Base-by-base conservation (phyloP, 2,888 invertebrate species). In the Hemithea aestivaria region DNA sequence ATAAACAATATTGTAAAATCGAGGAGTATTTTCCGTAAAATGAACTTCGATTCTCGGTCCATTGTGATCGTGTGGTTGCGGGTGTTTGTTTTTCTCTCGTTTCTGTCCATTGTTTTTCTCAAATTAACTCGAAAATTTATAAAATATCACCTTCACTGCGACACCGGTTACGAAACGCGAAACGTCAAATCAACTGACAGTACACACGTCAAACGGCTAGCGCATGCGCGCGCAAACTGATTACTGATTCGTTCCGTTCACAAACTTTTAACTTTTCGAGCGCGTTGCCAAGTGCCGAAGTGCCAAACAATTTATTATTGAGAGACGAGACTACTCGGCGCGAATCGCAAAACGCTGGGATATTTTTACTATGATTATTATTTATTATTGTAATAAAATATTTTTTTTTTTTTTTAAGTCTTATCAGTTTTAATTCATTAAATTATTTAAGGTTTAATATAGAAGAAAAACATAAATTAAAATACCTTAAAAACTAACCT, bases 1-100 rank as follows among this genome's bases (percentile, higher is more conserved):
- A 91, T 88, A 63, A 91, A 87, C 43, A 93, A 66, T 58, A 93
- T 90, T 42, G 88, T 59, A 59, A 92, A 84, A 85, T 94, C 94
- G 68, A 92, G 75, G 51, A 90, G 66, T 55, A 93, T 88, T 83
- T 93, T 93, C 62, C 89, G 87, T 61, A 92, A 68, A 60, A 91
- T 80, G 56, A 82, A 77, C 68, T 79, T 88, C 26, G 89, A 83
- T 55, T 90, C 88, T 61, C 87, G 83, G 63, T 90, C 90, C 79
- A 89, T 87, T 29, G 77, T 77, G 45, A 78, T 69, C 10, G 78
- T 73, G 57, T 79, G 76, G 35, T 59, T 70, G 48, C 82, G 80
- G 43, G 74, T 73, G 55, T 76, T 81, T 6, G 68, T 57, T 70
- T 79, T 81, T 12, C 81, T 71, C 48, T 82, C 79, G 57, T 73